Percentiles rank a stretch among this genome's conserved stretches.
Conservation (phyloP, 2,797 vertebrate species). For the Buphagus erythrorhynchus region DNA sequence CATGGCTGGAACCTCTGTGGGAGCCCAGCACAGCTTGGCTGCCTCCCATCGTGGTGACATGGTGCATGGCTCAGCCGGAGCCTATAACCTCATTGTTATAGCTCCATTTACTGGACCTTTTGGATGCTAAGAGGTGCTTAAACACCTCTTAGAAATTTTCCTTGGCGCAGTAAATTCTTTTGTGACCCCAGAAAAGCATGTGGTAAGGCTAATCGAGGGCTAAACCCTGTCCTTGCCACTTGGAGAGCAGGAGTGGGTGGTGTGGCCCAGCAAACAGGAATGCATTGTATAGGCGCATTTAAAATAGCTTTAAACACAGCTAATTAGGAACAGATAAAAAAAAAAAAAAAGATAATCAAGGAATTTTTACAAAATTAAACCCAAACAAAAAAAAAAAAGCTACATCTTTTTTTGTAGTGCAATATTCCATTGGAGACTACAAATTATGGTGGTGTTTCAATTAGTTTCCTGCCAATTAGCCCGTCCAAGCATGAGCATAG, state of each 20-base stretch:
- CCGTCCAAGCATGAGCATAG: accelerated
- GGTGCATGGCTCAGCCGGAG: accelerated
- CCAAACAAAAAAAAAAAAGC: background rate
- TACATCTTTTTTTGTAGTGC: background rate
- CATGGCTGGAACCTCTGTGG: background rate
- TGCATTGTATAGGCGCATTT: background rate
- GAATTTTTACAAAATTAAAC: background rate
- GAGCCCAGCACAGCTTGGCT: background rate
- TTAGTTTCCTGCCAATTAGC: background rate
- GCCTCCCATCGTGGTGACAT: accelerated
- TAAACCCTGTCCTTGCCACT: background rate
- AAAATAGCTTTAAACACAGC: background rate
- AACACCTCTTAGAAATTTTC: slow-evolving; percentile 15
- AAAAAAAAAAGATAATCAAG: background rate
- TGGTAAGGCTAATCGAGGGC: background rate
- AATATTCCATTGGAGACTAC: background rate
- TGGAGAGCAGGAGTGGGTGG: background rate
- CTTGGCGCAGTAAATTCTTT: background rate
- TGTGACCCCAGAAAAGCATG: background rate
- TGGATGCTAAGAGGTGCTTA: background rate
- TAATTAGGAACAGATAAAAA: background rate
- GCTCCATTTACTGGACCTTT: background rate
- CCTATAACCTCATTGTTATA: background rate
- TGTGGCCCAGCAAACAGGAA: background rate
- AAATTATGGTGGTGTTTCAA: background rate